Base-by-base conservation (phyloP, 2,797 vertebrate genomes). In the Cirrhinus mrigala region DNA sequence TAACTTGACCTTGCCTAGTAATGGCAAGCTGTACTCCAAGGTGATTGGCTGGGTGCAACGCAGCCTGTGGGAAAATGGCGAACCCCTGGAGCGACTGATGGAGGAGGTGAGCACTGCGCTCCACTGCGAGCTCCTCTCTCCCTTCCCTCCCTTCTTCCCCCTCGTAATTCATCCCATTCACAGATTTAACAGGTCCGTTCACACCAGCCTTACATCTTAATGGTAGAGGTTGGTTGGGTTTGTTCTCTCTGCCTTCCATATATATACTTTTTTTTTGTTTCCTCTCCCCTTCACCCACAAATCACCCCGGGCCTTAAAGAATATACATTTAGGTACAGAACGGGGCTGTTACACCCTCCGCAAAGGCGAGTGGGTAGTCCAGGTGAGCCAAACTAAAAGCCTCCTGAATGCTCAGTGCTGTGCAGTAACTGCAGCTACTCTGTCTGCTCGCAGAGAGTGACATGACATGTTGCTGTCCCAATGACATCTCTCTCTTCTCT, bases 41-140 rank as follows among this genome's bases (percentile, higher is more conserved):
- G 97, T 99, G 95, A 98, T 99, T 91, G 97, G 95, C 96, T 99
- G 98, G 98, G 98, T 99, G 90, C 98, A 99, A 93, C 97, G 97
- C 78, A 98, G 97, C 95, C 95, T 99, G 90, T 98, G 97, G 98
- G 98, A 99, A 94, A 98, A 98, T 0, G 98, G 98, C 92, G 97
- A 97, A 94, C 97, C 95, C 85, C 96, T 99, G 93, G 97, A 98
- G 92, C 96, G 96, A 89, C 95, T 99, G 79, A 99, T 99, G 97
- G 97, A 98, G 94, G 98, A 99, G 98, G 98, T 99, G 96, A 98
- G 98, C 99, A 95, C 84, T 48, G 15, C 76, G 71, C 29, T 88
- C 84, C 88, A 46, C 40, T 86, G 80, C 52, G 33, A 64, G 37
- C 85, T 80, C 84, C 60, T 66, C 74, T 74, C 6, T 60, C 15